A percentile compares a stretch with the other conserved stretches of the same genome.
Conservation (phyloP, 2,797 vertebrate species). For the Chaetophractus vellerosus region DNA sequence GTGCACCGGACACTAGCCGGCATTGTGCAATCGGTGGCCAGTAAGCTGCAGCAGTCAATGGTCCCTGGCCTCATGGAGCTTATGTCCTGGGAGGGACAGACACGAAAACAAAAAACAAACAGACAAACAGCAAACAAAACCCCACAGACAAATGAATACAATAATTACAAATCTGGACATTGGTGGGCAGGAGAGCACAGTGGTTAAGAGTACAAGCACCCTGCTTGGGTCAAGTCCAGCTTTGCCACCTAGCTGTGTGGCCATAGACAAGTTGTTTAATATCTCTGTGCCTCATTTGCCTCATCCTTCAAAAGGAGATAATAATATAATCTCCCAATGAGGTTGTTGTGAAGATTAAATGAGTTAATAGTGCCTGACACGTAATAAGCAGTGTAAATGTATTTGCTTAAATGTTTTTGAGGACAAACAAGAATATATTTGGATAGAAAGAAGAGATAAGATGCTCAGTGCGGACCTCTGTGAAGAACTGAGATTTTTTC, state of each 20-base stretch:
- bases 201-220: neutral
- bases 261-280: neutral
- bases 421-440: neutral
- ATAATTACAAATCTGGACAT: neutral
- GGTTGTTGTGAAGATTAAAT: neutral
- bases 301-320: neutral
- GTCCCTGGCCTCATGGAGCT: neutral
- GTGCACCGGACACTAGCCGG: neutral
- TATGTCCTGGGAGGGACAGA: neutral
- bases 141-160: neutral
- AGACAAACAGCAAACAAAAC: neutral
- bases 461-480: neutral
- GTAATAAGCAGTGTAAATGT: neutral
- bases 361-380: neutral
- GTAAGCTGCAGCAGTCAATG: neutral
- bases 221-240: neutral
- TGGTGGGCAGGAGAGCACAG: neutral
- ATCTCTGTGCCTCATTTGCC: neutral
- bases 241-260: neutral
- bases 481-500: neutral
- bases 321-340: neutral
- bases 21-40: constrained; percentile 33
- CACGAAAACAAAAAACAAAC: neutral
- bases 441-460: neutral
- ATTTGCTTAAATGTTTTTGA: neutral